A percentile compares a stretch with the other conserved stretches of the same genome.
These are phyloP conservation scores for Periparus ater DNA, from an alignment of 2,797 vertebrate species.

Conservation along the genomic window DNA sequence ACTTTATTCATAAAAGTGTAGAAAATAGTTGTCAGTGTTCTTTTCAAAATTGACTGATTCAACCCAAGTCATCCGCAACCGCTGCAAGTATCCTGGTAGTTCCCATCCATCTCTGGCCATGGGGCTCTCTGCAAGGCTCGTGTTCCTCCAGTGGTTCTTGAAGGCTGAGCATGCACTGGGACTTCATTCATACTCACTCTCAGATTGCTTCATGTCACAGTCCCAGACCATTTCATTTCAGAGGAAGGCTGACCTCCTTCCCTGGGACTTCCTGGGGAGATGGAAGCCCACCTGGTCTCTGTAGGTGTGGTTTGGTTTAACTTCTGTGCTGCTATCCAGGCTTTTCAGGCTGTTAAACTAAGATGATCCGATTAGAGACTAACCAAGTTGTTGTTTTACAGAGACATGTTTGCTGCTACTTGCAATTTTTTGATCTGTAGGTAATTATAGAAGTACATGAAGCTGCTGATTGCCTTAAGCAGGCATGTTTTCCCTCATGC, in stretches of 20 bases:
- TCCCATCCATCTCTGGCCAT: background rate
- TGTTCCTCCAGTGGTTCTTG: background rate
- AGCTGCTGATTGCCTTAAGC: background rate
- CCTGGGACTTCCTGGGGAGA: background rate
- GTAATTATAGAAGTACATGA: background rate
- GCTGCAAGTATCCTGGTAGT: background rate
- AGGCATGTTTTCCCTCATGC: background rate
- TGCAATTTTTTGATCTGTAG: background rate
- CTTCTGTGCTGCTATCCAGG: background rate
- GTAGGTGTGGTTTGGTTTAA: background rate
- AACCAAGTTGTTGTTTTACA: background rate
- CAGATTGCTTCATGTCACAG: background rate
- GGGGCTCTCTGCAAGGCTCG: rapidly evolving
- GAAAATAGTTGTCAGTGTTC: background rate
- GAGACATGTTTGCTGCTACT: background rate
- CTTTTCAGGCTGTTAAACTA: background rate
- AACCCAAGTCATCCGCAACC: background rate
- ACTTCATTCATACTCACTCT: background rate
- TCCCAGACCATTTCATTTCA: background rate
- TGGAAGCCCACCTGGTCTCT: background rate
- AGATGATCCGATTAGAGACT: background rate
- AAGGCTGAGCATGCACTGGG: background rate
- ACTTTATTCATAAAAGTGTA: background rate
- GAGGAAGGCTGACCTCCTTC: background rate
- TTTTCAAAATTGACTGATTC: background rate